Conservation (phyloP, 2,888 invertebrate genomes). For the Drosophila lutescens region DNA sequence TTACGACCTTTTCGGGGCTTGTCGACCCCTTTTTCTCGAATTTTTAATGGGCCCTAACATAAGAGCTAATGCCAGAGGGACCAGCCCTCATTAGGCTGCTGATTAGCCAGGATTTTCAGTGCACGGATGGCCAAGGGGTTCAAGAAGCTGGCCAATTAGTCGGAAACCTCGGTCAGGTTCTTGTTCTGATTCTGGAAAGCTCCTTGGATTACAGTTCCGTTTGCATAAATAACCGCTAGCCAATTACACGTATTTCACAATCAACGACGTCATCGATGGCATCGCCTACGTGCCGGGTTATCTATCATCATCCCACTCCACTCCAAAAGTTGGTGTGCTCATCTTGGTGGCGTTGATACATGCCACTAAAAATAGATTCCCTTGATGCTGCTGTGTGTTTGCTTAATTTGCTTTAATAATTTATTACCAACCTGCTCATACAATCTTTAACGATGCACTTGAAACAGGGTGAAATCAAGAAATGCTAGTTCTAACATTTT, state of each 20-base stretch:
- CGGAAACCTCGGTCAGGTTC: not conserved
- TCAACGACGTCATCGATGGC: slow-evolving; percentile 46
- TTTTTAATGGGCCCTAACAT: slow-evolving; percentile 25
- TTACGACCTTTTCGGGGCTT: slow-evolving; percentile 15
- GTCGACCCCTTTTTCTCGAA: not conserved
- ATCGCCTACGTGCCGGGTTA: slow-evolving; percentile 33
- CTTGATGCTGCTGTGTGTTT: slow-evolving; percentile 22
- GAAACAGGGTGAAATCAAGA: not conserved
- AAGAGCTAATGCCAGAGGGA: slow-evolving; percentile 24
- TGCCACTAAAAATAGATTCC: slow-evolving; percentile 57
- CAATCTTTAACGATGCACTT: slow-evolving; percentile 47
- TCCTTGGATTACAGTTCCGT: slow-evolving; percentile 50
- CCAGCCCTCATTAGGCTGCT: slow-evolving; percentile 17
- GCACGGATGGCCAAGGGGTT: not conserved
- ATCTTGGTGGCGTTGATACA: slow-evolving; percentile 48
- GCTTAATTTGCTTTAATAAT: slow-evolving; percentile 49
- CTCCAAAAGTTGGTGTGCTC: slow-evolving; percentile 51
- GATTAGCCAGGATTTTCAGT: slow-evolving; percentile 23
- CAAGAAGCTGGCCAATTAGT: not conserved
- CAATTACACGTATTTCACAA: slow-evolving; percentile 53
- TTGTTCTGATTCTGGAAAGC: not conserved
- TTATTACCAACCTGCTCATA: slow-evolving; percentile 62
- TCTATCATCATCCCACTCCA: slow-evolving; percentile 23
- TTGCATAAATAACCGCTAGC: slow-evolving; percentile 48
- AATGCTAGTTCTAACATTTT: too few species aligned